Evolutionary conservation across 2,888 invertebrate genomes (phyloP), one percentile per base, ranked within the genome.

Genomic region (Cheilosia soror): DNA sequence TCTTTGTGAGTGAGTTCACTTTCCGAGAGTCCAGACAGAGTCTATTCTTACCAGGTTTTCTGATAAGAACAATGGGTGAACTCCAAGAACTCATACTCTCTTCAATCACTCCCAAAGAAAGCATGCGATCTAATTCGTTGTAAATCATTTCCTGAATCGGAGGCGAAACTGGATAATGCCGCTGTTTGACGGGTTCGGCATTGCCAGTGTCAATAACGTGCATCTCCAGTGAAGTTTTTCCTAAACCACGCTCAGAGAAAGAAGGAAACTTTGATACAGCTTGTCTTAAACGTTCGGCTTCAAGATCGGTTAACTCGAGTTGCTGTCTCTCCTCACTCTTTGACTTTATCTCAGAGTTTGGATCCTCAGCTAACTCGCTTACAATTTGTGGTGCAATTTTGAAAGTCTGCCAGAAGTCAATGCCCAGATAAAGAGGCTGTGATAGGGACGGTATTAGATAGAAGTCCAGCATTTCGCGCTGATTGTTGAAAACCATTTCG

Each of bases 21-120:
- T 88, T 87, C 5, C 90, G 40, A n/a, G 88, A 89, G 47, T 89
- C 89, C 0, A 90, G 73, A 33, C 89, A 89, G 89, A 89, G 0
- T 9, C 89, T 49, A 40, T 81, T 88, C 4, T 77, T 87, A 0
- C 88, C 88, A 2, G 47, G 47, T 49, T 37, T 31, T 31, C 31
- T 31, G 31, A 31, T 31, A 5, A 31, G 31, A 7, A 31, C 31
- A 6, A 31, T 31, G 31, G 31, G 31, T 31, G 31, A 31, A 31
- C 31, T 31, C 31, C 31, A 31, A 7, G 31, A 31, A 7, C 31
- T 31, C 31, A 31, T 31, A 31, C 31, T 31, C 31, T 31, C 7
- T 7, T 31, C 31, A 7, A 31, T 31, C 31, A 31, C 31, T 31
- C 31, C 31, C 31, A 31, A 31, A 1, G 31, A 31, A 6, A 31